These are phyloP conservation scores for Ptyas mucosa DNA, from an alignment of 2,113 vertebrate species.

Conservation along the genomic window DNA sequence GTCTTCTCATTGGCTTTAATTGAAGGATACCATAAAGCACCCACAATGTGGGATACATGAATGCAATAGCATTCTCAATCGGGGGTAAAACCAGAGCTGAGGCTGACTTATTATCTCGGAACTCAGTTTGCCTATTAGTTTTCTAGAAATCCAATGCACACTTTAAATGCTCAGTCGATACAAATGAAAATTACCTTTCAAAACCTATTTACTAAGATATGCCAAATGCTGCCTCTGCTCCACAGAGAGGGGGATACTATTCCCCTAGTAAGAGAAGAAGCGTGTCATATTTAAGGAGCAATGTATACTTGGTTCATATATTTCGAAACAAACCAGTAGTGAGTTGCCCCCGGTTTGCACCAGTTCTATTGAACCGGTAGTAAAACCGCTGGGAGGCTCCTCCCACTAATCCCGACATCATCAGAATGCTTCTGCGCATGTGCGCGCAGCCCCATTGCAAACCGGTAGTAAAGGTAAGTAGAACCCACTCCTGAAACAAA, in stretches of 20 bases:
- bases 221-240: background rate
- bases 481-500: background rate
- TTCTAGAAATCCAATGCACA: background rate
- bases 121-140: background rate
- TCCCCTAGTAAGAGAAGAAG: background rate
- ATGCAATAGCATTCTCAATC: background rate
- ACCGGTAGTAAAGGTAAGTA: no score
- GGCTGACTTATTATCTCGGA: constrained; percentile 6
- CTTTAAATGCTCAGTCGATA: background rate
- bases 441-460: no score
- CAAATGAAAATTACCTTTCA: constrained; percentile 15
- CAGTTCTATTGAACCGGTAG: no score
- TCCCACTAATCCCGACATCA: no score
- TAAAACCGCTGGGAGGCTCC: no score
- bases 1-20: background rate
- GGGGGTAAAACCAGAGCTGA: background rate
- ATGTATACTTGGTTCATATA: background rate
- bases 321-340: no score
- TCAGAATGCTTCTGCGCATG: no score
- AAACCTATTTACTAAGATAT: background rate
- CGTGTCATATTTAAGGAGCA: background rate
- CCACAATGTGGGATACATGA: background rate
- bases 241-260: background rate
- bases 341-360: no score
- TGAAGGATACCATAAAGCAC: background rate